phyloP scores from a whole-genome alignment of 2,797 vertebrate genomes.

The Malurus leucopterus region DNA sequence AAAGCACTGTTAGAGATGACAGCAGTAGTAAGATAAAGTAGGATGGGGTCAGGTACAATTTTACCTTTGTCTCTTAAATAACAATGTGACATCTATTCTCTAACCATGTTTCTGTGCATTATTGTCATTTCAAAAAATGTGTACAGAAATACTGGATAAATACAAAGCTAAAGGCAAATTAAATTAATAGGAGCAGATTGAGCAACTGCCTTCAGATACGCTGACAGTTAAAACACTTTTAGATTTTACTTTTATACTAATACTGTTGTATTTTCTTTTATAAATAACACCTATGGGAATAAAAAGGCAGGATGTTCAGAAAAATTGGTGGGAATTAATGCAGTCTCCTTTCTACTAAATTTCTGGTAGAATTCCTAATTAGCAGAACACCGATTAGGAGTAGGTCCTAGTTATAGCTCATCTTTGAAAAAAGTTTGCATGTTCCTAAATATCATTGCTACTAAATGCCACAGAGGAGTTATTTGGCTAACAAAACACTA shows the following conservation, averaged over 20 bases:
- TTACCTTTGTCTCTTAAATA: neutral
- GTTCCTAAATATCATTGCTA: neutral
- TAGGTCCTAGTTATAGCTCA: neutral
- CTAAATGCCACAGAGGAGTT: neutral
- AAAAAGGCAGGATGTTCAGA: constrained; percentile 1
- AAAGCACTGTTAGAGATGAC: neutral
- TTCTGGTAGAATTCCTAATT: neutral
- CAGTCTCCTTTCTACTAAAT: neutral
- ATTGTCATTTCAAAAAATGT: neutral
- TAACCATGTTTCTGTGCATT: neutral
- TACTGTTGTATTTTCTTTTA: neutral
- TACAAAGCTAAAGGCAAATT: constrained; percentile 41
- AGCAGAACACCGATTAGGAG: neutral
- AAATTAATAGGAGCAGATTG: constrained; percentile 36
- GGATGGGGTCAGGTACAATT: neutral
- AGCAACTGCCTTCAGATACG: neutral
- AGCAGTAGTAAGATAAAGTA: fast-evolving
- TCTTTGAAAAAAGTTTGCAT: neutral
- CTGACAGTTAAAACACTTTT: constrained; percentile 19
- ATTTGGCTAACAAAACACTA: neutral
- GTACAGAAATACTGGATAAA: neutral
- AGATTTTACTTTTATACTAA: neutral
- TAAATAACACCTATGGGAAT: constrained; percentile 18
- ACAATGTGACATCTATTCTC: neutral
- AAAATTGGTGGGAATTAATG: neutral